Percentiles rank a stretch among this genome's conserved stretches.
These are phyloP conservation scores for Astatoreochromis straeleni DNA, from an alignment of 2,113 vertebrate species.

Conservation along the genomic window DNA sequence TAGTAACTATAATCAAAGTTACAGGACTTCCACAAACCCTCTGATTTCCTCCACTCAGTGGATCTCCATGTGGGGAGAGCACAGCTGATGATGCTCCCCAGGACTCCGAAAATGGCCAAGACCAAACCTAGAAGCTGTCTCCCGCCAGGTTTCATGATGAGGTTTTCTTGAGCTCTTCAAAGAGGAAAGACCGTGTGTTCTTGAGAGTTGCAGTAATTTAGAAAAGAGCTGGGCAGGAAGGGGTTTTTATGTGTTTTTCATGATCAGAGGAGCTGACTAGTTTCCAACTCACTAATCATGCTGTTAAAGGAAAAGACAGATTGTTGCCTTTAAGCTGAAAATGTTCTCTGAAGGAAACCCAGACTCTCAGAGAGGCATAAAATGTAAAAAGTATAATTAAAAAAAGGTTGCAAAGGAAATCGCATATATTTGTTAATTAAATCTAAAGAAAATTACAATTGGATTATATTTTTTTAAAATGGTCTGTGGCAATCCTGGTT, in stretches of 20 bases:
- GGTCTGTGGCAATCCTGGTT: neutral
- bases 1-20: rapidly evolving
- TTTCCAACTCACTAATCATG: neutral
- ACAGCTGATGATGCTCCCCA: constrained; percentile 79
- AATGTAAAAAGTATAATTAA: neutral
- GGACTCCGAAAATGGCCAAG: constrained; percentile 76
- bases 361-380: neutral
- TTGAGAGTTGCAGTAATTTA: neutral
- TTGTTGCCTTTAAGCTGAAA: neutral
- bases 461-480: neutral
- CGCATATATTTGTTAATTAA: neutral
- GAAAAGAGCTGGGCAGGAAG: neutral
- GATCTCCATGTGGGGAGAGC: constrained; percentile 78
- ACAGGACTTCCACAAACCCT: neutral
- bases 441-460: neutral
- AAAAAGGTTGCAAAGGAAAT: neutral
- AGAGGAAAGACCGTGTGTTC: neutral
- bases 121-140: constrained; percentile 74
- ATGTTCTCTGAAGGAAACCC: neutral
- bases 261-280: neutral
- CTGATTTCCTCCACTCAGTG: constrained; percentile 58
- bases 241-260: neutral
- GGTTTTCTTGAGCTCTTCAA: neutral
- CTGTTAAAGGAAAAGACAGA: neutral
- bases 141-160: constrained; percentile 20